Evolutionary conservation across 2,888 invertebrate species (phyloP).

Genomic region (Zele albiditarsus): DNA sequence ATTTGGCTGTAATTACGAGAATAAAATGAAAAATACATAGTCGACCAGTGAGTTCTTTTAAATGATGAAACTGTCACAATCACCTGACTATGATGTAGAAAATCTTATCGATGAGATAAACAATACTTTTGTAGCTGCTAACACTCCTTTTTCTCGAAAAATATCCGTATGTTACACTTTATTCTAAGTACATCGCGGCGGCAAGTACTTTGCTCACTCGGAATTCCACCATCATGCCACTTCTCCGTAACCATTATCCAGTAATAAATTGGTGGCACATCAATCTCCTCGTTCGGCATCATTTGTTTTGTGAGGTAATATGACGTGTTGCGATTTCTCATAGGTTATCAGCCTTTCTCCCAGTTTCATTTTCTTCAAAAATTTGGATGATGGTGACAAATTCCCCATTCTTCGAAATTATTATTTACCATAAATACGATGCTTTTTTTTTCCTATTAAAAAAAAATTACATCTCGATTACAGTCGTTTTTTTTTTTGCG

Average conservation of each 20-base stretch:
- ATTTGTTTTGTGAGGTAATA: neutral
- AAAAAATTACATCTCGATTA: neutral
- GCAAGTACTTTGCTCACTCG: no score
- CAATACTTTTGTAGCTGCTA: no score
- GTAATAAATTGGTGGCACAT: no score
- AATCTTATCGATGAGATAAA: no score
- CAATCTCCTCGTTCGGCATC: neutral
- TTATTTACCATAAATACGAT: neutral
- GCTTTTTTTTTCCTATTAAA: neutral
- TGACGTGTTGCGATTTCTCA: neutral
- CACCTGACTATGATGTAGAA: no score
- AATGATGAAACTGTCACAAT: neutral
- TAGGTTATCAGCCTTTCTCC: neutral
- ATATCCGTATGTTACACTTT: no score
- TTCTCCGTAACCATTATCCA: no score
- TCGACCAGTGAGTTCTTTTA: neutral
- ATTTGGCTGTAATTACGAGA: neutral
- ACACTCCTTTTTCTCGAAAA: no score
- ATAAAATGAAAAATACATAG: neutral
- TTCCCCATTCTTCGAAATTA: neutral
- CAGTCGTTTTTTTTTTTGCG: neutral
- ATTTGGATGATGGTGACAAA: neutral
- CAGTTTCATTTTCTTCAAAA: neutral
- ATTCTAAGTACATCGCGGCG: no score
- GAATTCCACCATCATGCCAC: no score